phyloP scores from a whole-genome alignment of 2,113 vertebrate genomes.

The Hippoglossus stenolepis region DNA sequence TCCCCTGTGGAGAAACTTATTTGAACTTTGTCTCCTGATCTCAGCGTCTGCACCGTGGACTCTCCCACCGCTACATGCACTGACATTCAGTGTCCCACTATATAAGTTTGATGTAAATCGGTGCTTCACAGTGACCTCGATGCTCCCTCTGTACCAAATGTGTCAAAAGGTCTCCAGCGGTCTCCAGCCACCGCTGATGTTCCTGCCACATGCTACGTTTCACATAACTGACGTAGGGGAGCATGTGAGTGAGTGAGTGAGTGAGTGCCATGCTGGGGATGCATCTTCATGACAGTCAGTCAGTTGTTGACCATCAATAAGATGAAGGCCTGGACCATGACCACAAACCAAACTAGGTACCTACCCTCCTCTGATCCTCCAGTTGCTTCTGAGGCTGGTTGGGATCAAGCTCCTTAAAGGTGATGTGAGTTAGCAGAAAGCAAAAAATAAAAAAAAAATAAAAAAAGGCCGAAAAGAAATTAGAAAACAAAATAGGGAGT shows the following conservation, averaged over 20 bases:
- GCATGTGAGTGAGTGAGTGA: constrained; percentile 21
- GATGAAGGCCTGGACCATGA: constrained; percentile 34
- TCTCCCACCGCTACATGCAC: neutral
- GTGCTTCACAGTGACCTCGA: neutral
- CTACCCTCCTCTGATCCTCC: constrained; percentile 98
- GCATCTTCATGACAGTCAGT: constrained; percentile 39
- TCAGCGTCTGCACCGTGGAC: neutral
- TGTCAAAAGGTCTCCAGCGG: constrained; percentile 3
- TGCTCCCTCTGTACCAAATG: constrained; percentile 3
- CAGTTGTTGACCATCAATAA: constrained; percentile 9
- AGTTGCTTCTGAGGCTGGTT: constrained; percentile 95
- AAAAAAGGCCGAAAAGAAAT: constrained; percentile 33
- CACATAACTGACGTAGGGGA: constrained; percentile 2
- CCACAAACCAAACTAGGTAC: constrained; percentile 78
- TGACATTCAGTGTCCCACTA: neutral
- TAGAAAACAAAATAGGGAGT: constrained; percentile 65
- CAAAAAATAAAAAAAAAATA: constrained; percentile 41
- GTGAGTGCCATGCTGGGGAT: constrained; percentile 53
- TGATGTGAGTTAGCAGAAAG: constrained; percentile 81
- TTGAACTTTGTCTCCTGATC: constrained; percentile 17
- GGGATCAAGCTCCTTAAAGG: constrained; percentile 94
- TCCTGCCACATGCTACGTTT: constrained; percentile 7
- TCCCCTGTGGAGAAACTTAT: no score
- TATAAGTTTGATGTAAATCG: constrained; percentile 15
- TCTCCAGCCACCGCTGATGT: constrained; percentile 4